Evolutionary conservation across 2,797 vertebrate genomes (phyloP), one percentile per base, ranked within the genome.

Genomic region (Phalanger gymnotis): DNA sequence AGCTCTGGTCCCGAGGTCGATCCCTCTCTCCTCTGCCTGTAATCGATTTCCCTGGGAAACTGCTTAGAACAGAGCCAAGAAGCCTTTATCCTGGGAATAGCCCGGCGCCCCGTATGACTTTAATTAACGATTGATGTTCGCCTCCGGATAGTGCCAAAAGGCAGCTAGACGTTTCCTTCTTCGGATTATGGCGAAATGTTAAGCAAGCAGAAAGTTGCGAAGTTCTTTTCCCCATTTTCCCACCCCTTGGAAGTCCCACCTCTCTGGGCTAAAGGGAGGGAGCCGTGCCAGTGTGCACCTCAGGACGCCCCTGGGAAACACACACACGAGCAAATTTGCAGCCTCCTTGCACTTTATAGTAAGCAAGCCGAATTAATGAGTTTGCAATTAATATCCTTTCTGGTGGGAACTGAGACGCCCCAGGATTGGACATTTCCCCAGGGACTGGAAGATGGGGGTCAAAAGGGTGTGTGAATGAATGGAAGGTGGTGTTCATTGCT

Each of bases 91-190:
- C 58, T 61, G 92, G 93, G 89, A 94, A 53, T 92, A 34, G 93
- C 95, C 19, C 52, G 96, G 93, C 34, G 94, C 97, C 98, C 97
- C 98, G 97, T 96, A 96, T 98, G 98, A 97, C 92, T 98, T 98
- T 95, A 92, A 97, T 96, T 96, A 97, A 91, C 91, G 89, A n/a
- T 55, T 52, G 12, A 91, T 27, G 95, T 92, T 96, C 91, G 96
- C 94, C 94, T 93, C 91, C 1, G 94, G 94, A 30, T 93, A 97
- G 96, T 96, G 95, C 96, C 96, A 94, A 92, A 73, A 94, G n/a
- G 95, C 92, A 93, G 96, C 97, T 95, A 96, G 95, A 92, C 6
- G 19, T 91, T 91, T 54, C 92, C 81, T 94, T 90, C 61, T 66
- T 92, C 6, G 90, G 92, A 93, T 81, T 40, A 95, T 93, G 95